Conservation (phyloP, 2,797 vertebrate species). For the Gambusia yucatana region DNA sequence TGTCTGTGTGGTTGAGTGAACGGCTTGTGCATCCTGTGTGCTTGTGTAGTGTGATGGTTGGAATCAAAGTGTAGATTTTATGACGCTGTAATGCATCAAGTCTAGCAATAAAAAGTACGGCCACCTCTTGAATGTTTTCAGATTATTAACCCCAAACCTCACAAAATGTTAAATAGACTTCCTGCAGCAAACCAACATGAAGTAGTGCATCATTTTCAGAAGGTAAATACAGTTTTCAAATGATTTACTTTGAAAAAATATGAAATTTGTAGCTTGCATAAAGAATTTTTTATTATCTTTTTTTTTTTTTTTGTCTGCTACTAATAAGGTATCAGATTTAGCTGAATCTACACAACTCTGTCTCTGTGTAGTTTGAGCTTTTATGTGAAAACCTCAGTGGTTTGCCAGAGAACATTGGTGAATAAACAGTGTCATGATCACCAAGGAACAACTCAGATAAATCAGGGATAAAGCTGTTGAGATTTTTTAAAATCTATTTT, state of each 20-base stretch:
- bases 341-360: neutral
- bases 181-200: neutral
- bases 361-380: neutral
- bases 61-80: conserved; percentile 15
- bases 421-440: neutral
- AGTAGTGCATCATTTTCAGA: neutral
- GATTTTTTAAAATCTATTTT: neutral
- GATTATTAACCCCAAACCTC: neutral
- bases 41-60: conserved; percentile 2
- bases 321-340: neutral
- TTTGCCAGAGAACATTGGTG: neutral
- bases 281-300: neutral
- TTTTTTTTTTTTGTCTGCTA: neutral
- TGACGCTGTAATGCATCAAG: neutral
- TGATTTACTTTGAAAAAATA: neutral
- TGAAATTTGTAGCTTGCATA: neutral
- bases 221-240: neutral
- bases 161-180: neutral
- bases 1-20: conserved; percentile 36
- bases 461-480: neutral
- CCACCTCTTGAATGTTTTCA: neutral
- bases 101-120: neutral
- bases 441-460: neutral
- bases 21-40: conserved; percentile 14
- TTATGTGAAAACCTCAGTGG: neutral